Percentiles rank a stretch among this genome's conserved stretches.
These are phyloP conservation scores for Pristionchus arcanus DNA, from an alignment of 2,888 invertebrate species.

Conservation along the genomic window DNA sequence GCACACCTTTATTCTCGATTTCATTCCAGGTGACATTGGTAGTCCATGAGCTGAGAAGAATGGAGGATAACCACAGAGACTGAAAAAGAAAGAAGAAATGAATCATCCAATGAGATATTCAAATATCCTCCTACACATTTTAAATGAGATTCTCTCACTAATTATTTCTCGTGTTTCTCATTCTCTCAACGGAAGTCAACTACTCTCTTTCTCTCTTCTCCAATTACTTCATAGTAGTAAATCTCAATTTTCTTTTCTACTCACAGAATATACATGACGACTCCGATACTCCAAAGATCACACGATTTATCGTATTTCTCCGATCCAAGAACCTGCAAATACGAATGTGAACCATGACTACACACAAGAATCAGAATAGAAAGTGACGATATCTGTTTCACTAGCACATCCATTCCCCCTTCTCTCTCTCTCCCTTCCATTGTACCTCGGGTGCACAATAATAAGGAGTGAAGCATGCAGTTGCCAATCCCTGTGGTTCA, in stretches of 20 bases:
- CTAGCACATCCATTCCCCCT: not conserved
- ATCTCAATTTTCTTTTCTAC: constrained; percentile 78
- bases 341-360: not conserved
- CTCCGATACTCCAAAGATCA: constrained; percentile 98
- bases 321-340: constrained; percentile 90
- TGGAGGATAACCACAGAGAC: constrained; percentile 96
- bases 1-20: constrained; percentile 87
- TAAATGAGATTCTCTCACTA: too few species aligned
- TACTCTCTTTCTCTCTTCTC: not conserved
- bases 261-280: constrained; percentile 98
- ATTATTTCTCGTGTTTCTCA: too few species aligned
- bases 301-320: constrained; percentile 99
- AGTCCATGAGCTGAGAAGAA: constrained; percentile 98
- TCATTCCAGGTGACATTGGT: constrained; percentile 99
- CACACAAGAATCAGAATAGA: not conserved
- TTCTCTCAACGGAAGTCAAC: not conserved
- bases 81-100: constrained; percentile 67
- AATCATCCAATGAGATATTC: too few species aligned
- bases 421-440: not conserved
- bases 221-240: not conserved
- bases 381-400: not conserved
- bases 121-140: too few species aligned
- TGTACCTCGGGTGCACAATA: constrained; percentile 87
- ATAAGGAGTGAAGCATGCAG: constrained; percentile 99
- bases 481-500: constrained; percentile 91